Conservation (phyloP, 2,888 invertebrate genomes). For the Heliconius cydno region DNA sequence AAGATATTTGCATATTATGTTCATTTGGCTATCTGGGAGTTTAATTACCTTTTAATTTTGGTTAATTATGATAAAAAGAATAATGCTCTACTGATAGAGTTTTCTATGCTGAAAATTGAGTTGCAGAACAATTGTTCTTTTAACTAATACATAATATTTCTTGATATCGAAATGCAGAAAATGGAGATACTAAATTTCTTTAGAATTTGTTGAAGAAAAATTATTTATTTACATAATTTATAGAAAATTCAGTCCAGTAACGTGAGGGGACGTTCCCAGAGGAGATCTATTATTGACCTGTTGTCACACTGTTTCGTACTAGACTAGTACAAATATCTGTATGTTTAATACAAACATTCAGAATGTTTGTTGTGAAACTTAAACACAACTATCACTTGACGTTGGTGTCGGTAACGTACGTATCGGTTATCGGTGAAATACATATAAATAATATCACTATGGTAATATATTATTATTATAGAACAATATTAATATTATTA, state of each 20-base stretch:
- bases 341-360: not conserved
- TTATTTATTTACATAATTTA: no score
- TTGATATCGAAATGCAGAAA: no score
- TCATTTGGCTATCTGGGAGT: no score
- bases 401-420: not conserved
- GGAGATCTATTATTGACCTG: not conserved
- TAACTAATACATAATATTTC: no score
- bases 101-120: no score
- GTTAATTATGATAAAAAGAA: no score
- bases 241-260: not conserved
- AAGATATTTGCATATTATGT: no score
- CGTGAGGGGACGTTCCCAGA: not conserved
- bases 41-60: no score
- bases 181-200: no score
- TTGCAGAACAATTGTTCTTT: no score
- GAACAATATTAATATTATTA: not conserved
- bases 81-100: no score
- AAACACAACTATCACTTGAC: not conserved
- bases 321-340: not conserved
- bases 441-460: not conserved
- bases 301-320: not conserved
- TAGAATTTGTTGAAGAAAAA: not conserved
- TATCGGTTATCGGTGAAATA: no score
- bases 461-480: not conserved
- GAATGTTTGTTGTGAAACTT: not conserved